Base-by-base conservation (phyloP, 2,113 vertebrate species). In the Eudyptes chrysolophus region DNA sequence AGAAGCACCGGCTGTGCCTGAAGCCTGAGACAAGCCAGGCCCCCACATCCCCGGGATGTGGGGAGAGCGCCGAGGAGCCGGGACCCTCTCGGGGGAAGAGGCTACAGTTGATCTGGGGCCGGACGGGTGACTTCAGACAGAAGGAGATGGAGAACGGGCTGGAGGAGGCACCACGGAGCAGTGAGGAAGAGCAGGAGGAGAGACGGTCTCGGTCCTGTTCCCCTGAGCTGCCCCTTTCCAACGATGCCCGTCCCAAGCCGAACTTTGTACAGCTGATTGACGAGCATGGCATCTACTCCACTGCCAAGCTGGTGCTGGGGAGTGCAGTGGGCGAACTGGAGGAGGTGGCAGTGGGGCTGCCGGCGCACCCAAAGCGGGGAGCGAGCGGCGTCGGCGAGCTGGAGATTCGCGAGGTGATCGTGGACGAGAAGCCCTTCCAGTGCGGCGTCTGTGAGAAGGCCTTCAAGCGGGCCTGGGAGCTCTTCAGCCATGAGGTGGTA, bases 381-480 rank as follows among this genome's bases (percentile, higher is more conserved):
- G 1, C 4, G 0, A 20, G 34, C 1, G 2, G 38, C 0, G 5
- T 48, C 0, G 2, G 85, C 1, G 84, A 95, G 58, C 79, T 96
- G 48, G 95, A 97, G 76, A 95, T 95, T 87, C 93, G 84, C 0
- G 88, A 79, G 71, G 96, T 96, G 17, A 94, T 97, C 1, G 94
- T 97, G 38, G 95, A 92, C 0, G 97, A 96, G 40, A 96, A 98
- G 3, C 94, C 92, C 4, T 97, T 96, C 84, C 93, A 91, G 40
- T 97, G 97, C 13, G 22, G 60, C 0, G 60, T 44, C 7, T 97
- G 97, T 3, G 90, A 70, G 44, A 97, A 97, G 30, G 58, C 49
- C 46, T 98, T 98, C 96, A 98, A 98, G 16, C 19, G 94, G 5
- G 68, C 95, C 0, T 98, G 97, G 97, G 97, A 97, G 89, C 96